Evolutionary conservation across 2,113 vertebrate species (phyloP).

Genomic region (Actinemys pallida): DNA sequence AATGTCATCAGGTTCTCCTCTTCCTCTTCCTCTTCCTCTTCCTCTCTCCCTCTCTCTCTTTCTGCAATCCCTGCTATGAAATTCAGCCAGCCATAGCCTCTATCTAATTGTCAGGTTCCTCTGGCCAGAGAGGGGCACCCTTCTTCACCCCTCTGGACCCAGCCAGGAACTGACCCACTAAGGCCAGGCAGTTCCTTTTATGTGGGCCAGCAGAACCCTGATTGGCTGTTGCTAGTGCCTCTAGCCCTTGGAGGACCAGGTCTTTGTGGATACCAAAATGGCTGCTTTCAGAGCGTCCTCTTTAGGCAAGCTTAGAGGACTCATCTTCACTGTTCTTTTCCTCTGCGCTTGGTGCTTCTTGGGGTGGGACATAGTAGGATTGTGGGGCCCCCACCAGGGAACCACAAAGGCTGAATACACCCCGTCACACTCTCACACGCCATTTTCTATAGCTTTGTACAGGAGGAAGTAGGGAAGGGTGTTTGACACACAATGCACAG

Average conservation of each 20-base stretch:
- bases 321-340: neutral
- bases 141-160: neutral
- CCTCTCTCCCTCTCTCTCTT: too few species aligned
- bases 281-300: neutral
- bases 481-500: neutral
- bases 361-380: neutral
- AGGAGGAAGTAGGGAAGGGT: neutral
- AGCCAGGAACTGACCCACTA: neutral
- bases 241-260: neutral
- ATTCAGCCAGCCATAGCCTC: neutral
- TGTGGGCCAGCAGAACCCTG: neutral
- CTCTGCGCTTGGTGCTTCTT: neutral
- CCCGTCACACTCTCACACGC: neutral
- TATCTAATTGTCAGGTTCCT: neutral
- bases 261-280: neutral
- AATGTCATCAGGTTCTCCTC: too few species aligned
- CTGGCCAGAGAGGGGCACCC: neutral
- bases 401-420: neutral
- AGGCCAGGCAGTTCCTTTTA: neutral
- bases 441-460: neutral
- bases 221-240: neutral
- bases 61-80: neutral
- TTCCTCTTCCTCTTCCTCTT: too few species aligned
- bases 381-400: neutral
- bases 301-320: neutral